Evolutionary conservation across 2,113 vertebrate species (phyloP), one percentile per base, ranked within the genome.

Genomic region (Malurus alboscapulatus): DNA sequence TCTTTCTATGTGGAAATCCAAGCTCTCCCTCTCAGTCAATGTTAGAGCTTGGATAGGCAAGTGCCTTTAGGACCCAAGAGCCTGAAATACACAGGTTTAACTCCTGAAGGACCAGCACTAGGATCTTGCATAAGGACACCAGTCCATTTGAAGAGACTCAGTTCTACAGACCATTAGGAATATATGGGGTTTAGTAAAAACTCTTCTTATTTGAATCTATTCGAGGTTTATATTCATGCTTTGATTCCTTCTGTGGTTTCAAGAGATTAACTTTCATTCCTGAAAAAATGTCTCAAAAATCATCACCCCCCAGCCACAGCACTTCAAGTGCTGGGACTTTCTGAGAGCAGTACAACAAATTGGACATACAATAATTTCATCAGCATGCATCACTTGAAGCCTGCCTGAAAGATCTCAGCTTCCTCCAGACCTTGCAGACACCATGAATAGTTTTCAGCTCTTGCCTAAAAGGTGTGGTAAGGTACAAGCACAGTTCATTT

Each of bases 161-260:
- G n/a, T 29, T 83, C 38, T 72, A 34, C 10, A 55, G 42, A 45
- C 2, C 32, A 44, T 11, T 15, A 81, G 17, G 6, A 77, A 77
- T 20, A 44, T 1, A 68, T 2, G 2, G 9, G 6, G 2, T n/a
- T 80, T 54, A 81, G 4, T 12, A 47, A 78, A 17, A 44, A 17
- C 29, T 11, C 24, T 9, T 89, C 36, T 47, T 78, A 40, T 21
- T 38, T 53, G 32, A 86, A 69, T 6, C 24, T 58, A 4, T 63
- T 42, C 0, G 0, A 83, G 14, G 27, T n/a, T 44, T n/a, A 40
- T 32, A 44, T 10, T 34, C 13, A 36, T 47, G 21, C 32, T 84
- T 58, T 50, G 29, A 45, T 44, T 55, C 20, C 8, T 94, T n/a
- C 54, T 29, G 27, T 30, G 9, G 16, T 61, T 68, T 73, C 30